A percentile compares a stretch with the other conserved stretches of the same genome.
Evolutionary conservation across 2,113 vertebrate genomes (phyloP).

Genomic region (Mustela lutreola): DNA sequence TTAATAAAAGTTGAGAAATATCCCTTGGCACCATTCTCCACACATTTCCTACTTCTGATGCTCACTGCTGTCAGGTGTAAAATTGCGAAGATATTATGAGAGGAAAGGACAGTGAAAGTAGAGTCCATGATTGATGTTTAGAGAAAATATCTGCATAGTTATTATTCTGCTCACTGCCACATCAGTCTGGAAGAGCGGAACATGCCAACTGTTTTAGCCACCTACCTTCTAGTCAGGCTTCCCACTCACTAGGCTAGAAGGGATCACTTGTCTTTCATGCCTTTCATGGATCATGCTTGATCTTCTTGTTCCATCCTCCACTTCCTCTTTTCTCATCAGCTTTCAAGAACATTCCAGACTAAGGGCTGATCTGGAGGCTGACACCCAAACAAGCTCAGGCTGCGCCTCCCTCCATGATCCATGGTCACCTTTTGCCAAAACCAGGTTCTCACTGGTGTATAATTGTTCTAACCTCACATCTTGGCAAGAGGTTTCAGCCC

Average conservation of each 20-base stretch:
- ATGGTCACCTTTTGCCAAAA: background rate
- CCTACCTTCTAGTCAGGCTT: background rate
- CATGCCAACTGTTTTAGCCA: background rate
- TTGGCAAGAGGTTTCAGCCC: background rate
- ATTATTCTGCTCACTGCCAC: background rate
- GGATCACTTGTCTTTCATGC: background rate
- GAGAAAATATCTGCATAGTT: background rate
- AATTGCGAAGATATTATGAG: background rate
- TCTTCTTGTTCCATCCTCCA: too few species aligned
- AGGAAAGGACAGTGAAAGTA: background rate
- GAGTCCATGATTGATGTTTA: background rate
- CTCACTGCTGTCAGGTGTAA: background rate
- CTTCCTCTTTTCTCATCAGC: background rate
- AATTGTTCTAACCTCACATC: background rate
- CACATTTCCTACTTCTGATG: background rate
- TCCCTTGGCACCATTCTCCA: background rate
- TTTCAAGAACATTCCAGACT: background rate
- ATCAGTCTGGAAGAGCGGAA: background rate
- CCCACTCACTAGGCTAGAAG: background rate
- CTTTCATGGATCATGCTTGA: background rate
- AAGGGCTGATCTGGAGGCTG: background rate
- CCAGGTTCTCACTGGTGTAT: background rate
- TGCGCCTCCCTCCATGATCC: background rate
- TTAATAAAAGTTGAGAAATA: constrained; percentile 50
- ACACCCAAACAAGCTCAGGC: background rate